Evolutionary conservation across 2,113 vertebrate species (phyloP), one percentile per base, ranked within the genome.

Genomic region (Sinocyclocheilus anophthalmus): DNA sequence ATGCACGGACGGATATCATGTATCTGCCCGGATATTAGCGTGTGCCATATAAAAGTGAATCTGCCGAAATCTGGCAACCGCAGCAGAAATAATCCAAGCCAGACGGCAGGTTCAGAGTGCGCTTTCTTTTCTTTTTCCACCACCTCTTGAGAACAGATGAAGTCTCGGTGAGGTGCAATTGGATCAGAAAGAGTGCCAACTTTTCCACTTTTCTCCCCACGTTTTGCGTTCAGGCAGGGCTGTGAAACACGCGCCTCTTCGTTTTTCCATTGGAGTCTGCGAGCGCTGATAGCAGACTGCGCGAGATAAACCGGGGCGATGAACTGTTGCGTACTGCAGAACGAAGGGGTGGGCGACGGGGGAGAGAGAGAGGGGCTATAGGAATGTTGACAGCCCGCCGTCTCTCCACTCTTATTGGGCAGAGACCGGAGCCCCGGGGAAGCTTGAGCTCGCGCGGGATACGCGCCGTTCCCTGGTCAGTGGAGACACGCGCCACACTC

Each of bases 331-430:
- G 85, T 85, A 86, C 87, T 88, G 89, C 87, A 76, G 87, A 85
- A 85, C 83, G 85, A 84, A 75, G 80, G 88, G 85, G 91, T 88
- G 90, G 81, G 89, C 83, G 76, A 88, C 76, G 90, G 89, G 91
- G 87, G 77, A 45, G 80, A 55, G 69, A 59, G 80, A 59, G 80
- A 75, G 76, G 73, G 85, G 79, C n/a, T 83, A 78, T 87, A 83
- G 87, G 88, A 88, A 91, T 90, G 92, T 89, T 89, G 92, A 92
- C 92, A 90, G 86, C 92, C 90, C 90, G 88, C 86, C 37, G 88
- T 37, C 89, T 89, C 65, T 89, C 87, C 90, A 89, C 88, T 90
- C 93, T 94, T 93, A 95, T 94, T 96, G 95, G 94, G 92, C 87
- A 94, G 90, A 88, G 88, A 91, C 90, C 89, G 88, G 89, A 89